A percentile compares a stretch with the other conserved stretches of the same genome.
Evolutionary conservation across 2,113 vertebrate species (phyloP).

Genomic region (Embiotoca jacksoni): DNA sequence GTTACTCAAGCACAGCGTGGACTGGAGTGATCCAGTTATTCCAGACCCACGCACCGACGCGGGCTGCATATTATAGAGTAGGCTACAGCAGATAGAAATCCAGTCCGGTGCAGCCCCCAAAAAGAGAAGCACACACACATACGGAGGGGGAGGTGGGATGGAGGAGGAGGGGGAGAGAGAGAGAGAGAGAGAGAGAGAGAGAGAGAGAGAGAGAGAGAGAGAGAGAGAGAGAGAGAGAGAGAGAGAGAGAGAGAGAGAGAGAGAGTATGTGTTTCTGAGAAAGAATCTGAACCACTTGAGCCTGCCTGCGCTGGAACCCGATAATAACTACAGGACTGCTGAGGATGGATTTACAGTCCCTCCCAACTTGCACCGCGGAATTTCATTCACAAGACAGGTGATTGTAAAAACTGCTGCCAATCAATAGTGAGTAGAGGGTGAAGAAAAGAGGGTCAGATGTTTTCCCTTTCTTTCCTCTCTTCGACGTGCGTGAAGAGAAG

Average conservation of each 20-base stretch:
- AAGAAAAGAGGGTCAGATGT: slow-evolving; percentile 1
- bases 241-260: background rate
- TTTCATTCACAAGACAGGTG: slow-evolving; percentile 46
- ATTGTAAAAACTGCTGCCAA: slow-evolving; percentile 15
- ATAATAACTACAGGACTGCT: slow-evolving; percentile 50
- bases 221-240: background rate
- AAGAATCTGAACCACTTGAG: slow-evolving; percentile 65
- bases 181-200: slow-evolving; percentile 9
- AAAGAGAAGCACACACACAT: slow-evolving; percentile 16
- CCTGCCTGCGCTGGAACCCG: slow-evolving; percentile 52
- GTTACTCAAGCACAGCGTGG: slow-evolving; percentile 45
- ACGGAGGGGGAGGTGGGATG: slow-evolving; percentile 2
- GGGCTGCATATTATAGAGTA: slow-evolving; percentile 32
- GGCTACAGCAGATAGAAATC: slow-evolving; percentile 36
- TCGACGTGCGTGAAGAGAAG: slow-evolving; percentile 35
- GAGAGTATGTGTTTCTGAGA: slow-evolving; percentile 37
- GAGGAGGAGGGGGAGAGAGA: slow-evolving; percentile 1
- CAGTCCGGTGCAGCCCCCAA: slow-evolving; percentile 11
- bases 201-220: slow-evolving; percentile 1
- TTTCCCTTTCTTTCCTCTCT: slow-evolving; percentile 1
- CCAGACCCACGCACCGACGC: slow-evolving; percentile 37
- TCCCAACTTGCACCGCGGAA: slow-evolving; percentile 23
- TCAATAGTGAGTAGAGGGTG: slow-evolving; percentile 17
- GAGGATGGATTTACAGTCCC: slow-evolving; percentile 53
- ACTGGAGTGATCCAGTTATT: slow-evolving; percentile 22